phyloP scores from a whole-genome alignment of 2,888 invertebrate species.

The Ryuthela nishihirai region DNA sequence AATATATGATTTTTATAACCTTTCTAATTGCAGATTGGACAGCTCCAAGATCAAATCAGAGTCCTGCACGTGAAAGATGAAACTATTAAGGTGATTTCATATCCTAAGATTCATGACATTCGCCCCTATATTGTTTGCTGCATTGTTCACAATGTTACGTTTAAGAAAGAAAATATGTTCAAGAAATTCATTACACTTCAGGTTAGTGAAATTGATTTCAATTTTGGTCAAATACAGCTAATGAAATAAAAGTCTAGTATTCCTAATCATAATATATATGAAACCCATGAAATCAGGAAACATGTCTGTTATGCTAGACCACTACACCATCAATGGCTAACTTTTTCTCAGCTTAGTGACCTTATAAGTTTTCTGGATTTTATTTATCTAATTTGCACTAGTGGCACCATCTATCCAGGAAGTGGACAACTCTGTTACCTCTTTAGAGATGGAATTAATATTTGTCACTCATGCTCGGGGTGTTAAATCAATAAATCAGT shows the following conservation, averaged over 20 bases:
- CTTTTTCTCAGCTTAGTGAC: too few species aligned
- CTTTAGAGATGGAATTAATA: too few species aligned
- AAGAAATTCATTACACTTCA: slow-evolving; percentile 73
- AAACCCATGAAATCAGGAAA: neutral
- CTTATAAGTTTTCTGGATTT: too few species aligned
- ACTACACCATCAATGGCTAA: too few species aligned
- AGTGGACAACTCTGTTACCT: too few species aligned
- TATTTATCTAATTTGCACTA: too few species aligned
- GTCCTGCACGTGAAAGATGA: slow-evolving; percentile 22
- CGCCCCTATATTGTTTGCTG: slow-evolving; percentile 71
- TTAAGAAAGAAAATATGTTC: slow-evolving; percentile 60
- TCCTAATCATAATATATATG: neutral
- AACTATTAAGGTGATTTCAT: slow-evolving; percentile 55
- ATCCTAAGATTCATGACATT: slow-evolving; percentile 60
- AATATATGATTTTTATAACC: too few species aligned
- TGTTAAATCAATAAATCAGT: too few species aligned
- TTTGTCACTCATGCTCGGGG: too few species aligned
- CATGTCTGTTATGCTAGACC: too few species aligned
- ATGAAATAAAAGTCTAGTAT: neutral
- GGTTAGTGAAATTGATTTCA: too few species aligned
- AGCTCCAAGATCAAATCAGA: slow-evolving; percentile 20
- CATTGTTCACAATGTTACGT: slow-evolving; percentile 62
- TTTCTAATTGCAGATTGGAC: slow-evolving; percentile 7
- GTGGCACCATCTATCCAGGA: too few species aligned
- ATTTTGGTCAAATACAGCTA: neutral